Conservation (phyloP, 2,888 invertebrate species). For the Mythimna ferrago region DNA sequence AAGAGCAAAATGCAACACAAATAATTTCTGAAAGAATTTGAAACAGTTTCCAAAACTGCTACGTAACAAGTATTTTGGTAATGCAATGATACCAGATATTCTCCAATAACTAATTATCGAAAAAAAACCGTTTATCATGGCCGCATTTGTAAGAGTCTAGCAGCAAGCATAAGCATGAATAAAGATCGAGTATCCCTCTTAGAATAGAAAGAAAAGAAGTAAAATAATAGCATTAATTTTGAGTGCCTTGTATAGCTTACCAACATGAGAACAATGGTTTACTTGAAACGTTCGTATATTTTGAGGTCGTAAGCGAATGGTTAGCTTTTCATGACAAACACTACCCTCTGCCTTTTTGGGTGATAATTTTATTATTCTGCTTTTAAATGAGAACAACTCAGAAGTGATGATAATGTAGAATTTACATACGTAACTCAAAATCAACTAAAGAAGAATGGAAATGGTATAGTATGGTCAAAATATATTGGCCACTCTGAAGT, state of each 20-base stretch:
- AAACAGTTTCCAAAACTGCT: not conserved
- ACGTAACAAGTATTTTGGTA: not conserved
- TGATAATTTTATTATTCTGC: constrained; percentile 9
- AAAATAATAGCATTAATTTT: constrained; percentile 58
- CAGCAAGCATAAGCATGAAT: no score
- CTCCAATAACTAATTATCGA: not conserved
- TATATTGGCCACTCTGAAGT: no score
- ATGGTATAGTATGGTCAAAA: no score
- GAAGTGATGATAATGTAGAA: constrained; percentile 9
- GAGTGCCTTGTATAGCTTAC: constrained; percentile 68
- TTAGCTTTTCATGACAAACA: constrained; percentile 42
- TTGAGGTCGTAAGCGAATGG: constrained; percentile 8
- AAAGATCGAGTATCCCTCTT: constrained; percentile 39
- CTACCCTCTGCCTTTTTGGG: constrained; percentile 59
- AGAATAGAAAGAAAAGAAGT: constrained; percentile 24
- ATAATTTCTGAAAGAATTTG: no score
- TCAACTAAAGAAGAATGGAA: not conserved
- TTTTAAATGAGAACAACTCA: constrained; percentile 3
- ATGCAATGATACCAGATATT: not conserved
- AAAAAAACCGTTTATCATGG: not conserved
- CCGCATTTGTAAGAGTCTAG: not conserved
- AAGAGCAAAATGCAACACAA: not conserved
- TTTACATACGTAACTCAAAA: not conserved
- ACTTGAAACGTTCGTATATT: constrained; percentile 27
- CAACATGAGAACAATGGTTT: constrained; percentile 27